These are phyloP conservation scores for Castor canadensis DNA, from an alignment of 2,113 vertebrate genomes.

Conservation along the genomic window DNA sequence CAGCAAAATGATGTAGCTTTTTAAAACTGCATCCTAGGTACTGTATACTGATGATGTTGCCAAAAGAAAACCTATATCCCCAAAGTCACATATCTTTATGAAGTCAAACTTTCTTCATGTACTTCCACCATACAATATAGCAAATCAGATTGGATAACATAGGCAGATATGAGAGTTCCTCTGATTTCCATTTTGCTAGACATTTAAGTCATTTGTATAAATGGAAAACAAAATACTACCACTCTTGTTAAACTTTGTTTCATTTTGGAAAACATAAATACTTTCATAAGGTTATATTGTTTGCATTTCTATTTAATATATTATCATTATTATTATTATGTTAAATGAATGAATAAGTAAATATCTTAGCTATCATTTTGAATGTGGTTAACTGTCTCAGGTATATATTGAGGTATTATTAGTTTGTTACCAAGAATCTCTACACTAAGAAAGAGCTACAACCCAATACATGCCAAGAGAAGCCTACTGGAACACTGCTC, in stretches of 20 bases:
- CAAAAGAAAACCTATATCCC: not conserved
- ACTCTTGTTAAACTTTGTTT: not conserved
- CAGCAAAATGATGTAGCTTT: slow-evolving; percentile 4
- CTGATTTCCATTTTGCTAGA: not conserved
- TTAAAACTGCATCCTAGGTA: not conserved
- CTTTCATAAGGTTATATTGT: not conserved
- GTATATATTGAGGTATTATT: too few species aligned
- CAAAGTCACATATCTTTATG: not conserved
- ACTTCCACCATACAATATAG: not conserved
- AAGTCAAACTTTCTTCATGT: not conserved
- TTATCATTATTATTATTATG: not conserved
- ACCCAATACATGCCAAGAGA: not conserved
- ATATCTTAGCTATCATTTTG: not conserved
- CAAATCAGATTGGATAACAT: not conserved
- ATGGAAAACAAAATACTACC: not conserved
- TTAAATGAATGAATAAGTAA: not conserved
- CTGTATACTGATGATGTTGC: not conserved
- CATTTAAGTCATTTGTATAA: not conserved
- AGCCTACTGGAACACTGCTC: not conserved
- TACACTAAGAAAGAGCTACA: not conserved
- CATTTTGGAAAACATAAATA: not conserved
- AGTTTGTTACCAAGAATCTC: too few species aligned
- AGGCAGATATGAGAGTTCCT: not conserved
- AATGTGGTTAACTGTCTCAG: not conserved
- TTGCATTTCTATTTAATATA: not conserved